Conservation (phyloP, 2,888 invertebrate genomes). For the Andrena haemorrhoa region DNA sequence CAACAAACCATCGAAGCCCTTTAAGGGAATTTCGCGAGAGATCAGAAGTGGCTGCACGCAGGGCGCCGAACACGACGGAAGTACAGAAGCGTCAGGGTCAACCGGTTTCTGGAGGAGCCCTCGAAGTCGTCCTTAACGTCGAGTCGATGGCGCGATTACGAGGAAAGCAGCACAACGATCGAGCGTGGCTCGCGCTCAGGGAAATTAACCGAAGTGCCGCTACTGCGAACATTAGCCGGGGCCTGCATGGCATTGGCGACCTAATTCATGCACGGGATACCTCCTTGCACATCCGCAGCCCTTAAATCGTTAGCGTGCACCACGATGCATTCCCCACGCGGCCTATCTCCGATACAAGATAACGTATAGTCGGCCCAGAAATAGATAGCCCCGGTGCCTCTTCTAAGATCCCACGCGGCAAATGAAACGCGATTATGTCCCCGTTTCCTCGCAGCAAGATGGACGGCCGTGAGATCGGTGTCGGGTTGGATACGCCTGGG, state of each 20-base stretch:
- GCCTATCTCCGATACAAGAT: conserved; percentile 67
- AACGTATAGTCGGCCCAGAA: conserved; percentile 57
- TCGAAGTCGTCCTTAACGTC: neutral
- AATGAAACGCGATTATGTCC: conserved; percentile 62
- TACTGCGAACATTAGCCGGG: conserved; percentile 58
- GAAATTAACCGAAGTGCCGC: conserved; percentile 69
- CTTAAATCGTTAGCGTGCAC: conserved; percentile 65
- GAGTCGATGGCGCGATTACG: conserved; percentile 61
- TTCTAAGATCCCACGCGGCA: conserved; percentile 60
- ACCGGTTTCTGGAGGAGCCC: neutral
- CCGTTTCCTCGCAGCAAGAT: conserved; percentile 42
- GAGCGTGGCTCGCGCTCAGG: conserved; percentile 51
- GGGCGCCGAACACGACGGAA: neutral
- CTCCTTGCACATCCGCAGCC: conserved; percentile 65
- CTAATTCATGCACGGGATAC: conserved; percentile 62
- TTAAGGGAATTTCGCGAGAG: too few species aligned
- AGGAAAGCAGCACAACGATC: conserved; percentile 44
- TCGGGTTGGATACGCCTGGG: conserved; percentile 30
- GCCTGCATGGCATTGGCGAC: conserved; percentile 64
- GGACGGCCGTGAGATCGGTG: conserved; percentile 20
- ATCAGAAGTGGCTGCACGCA: neutral
- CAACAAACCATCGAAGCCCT: too few species aligned
- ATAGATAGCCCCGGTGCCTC: conserved; percentile 58
- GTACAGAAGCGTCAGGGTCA: conserved; percentile 3
- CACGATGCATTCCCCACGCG: conserved; percentile 62